These are phyloP conservation scores for Drosophila stalkeri DNA, from an alignment of 2,888 invertebrate genomes.

Conservation along the genomic window DNA sequence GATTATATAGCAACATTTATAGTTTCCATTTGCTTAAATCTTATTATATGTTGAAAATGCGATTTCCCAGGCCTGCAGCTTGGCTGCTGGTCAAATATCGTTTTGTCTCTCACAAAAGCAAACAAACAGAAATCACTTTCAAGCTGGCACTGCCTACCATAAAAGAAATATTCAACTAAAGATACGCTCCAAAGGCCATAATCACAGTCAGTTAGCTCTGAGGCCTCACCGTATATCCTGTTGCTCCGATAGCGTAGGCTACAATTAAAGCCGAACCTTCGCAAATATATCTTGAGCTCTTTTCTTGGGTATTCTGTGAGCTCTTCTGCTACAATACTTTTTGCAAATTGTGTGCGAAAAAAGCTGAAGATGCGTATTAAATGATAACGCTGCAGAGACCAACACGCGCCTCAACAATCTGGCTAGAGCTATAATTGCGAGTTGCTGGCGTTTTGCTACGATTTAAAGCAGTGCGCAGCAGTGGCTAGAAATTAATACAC, in stretches of 20 bases:
- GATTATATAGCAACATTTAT: background rate
- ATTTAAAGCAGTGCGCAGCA: conserved; percentile 61
- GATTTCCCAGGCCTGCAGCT: background rate
- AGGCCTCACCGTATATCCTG: conserved; percentile 47
- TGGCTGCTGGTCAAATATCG: background rate
- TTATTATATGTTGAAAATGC: conserved; percentile 1
- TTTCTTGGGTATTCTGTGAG: background rate
- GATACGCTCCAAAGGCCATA: conserved; percentile 66
- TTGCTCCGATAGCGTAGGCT: conserved; percentile 53
- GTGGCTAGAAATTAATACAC: conserved; percentile 68
- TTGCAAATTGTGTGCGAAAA: conserved; percentile 69
- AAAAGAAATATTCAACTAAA: conserved; percentile 68
- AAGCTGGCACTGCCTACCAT: conserved; percentile 46
- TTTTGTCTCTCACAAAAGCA: conserved; percentile 24
- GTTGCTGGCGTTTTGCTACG: conserved; percentile 65
- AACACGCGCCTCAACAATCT: conserved; percentile 59
- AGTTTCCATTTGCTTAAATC: background rate
- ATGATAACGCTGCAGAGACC: conserved; percentile 63
- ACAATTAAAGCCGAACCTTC: conserved; percentile 65
- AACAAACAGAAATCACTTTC: conserved; percentile 57
- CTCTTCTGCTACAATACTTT: background rate
- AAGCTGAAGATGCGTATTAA: conserved; percentile 72
- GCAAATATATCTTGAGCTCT: conserved; percentile 21
- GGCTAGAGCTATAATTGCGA: conserved; percentile 38
- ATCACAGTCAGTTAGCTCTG: conserved; percentile 57